These are phyloP conservation scores for Eupithecia inturbata DNA, from an alignment of 2,888 invertebrate genomes.

Conservation along the genomic window DNA sequence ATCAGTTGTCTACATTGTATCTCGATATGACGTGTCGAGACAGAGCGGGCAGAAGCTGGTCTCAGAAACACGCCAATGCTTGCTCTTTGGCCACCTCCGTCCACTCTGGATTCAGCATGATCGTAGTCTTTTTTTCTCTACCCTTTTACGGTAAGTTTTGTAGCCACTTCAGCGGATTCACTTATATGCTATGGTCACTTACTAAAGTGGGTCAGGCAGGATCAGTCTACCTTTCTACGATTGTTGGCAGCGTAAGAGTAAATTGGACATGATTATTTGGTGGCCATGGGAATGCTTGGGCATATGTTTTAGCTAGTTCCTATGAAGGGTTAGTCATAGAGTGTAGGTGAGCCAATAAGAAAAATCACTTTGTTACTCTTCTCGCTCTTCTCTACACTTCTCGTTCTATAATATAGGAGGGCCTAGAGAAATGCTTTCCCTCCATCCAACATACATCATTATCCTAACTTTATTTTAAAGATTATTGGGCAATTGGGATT, in stretches of 20 bases:
- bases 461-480: no score
- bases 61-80: background rate
- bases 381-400: no score
- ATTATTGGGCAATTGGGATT: no score
- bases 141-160: constrained; percentile 33
- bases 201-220: constrained; percentile 36
- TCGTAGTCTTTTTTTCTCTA: background rate
- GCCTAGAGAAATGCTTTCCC: no score
- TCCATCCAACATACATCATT: no score
- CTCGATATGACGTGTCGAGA: background rate
- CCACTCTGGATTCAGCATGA: background rate
- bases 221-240: constrained; percentile 29
- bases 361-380: no score
- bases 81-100: background rate
- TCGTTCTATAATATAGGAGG: no score
- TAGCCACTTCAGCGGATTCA: constrained; percentile 32
- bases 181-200: constrained; percentile 37
- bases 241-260: constrained; percentile 30
- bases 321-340: background rate
- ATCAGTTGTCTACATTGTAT: no score
- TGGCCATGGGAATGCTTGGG: background rate
- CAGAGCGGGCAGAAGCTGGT: background rate
- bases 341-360: background rate
- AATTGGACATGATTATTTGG: constrained; percentile 23
- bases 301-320: background rate